Evolutionary conservation across 2,113 vertebrate genomes (phyloP).

Genomic region (Pseudorhombus dupliciocellatus): DNA sequence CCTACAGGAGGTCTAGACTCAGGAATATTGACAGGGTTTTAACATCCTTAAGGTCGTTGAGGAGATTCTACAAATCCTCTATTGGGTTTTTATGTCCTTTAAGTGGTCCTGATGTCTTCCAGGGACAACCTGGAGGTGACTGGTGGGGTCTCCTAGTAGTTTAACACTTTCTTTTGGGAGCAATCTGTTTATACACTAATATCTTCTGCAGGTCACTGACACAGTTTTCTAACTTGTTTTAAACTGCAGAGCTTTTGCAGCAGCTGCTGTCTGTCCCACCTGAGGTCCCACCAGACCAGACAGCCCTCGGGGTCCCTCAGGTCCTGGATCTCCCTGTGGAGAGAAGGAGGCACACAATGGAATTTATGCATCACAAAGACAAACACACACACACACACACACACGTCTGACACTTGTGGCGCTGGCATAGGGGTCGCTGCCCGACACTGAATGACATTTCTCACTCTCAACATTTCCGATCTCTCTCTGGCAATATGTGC

Average conservation of each 20-base stretch:
- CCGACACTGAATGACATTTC: constrained; percentile 6
- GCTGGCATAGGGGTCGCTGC: background rate
- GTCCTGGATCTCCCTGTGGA: constrained; percentile 86
- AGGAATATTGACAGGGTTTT: too few species aligned
- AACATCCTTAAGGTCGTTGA: background rate
- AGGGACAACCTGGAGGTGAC: background rate
- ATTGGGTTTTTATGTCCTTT: background rate
- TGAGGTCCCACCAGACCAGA: constrained; percentile 88
- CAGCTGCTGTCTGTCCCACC: constrained; percentile 77
- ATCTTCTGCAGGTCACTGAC: too few species aligned
- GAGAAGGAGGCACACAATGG: constrained; percentile 29
- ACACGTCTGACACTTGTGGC: background rate
- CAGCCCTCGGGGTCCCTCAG: constrained; percentile 84
- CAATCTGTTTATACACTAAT: too few species aligned
- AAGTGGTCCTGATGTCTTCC: background rate
- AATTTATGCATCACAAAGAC: constrained; percentile 29
- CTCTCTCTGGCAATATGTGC: constrained; percentile 4
- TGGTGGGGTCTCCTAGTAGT: too few species aligned
- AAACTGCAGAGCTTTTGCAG: too few species aligned
- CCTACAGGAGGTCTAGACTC: too few species aligned
- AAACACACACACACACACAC: background rate
- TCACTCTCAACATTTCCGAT: constrained; percentile 4
- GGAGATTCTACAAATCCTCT: background rate
- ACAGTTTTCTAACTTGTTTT: background rate
- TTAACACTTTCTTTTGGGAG: too few species aligned